A percentile compares a stretch with the other conserved stretches of the same genome.
phyloP scores from a whole-genome alignment of 2,113 vertebrate species.

The Puntigrus tetrazona region DNA sequence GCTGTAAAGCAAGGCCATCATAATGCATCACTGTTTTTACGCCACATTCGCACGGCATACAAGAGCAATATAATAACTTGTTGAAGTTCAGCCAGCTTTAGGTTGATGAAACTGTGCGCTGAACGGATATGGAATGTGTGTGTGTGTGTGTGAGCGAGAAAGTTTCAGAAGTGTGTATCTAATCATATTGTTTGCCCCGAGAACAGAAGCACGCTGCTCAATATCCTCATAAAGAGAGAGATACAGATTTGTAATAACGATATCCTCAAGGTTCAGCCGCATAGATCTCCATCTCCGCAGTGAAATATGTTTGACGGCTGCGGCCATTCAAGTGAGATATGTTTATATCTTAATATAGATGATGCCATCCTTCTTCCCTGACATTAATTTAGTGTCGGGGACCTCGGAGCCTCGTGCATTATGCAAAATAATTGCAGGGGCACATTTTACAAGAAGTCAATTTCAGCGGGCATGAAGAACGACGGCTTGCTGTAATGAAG shows the following conservation, averaged over 20 bases:
- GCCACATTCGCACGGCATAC: not conserved
- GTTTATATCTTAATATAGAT: conserved; percentile 50
- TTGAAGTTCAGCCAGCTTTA: conserved; percentile 22
- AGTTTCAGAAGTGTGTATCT: not conserved
- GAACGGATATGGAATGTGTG: not conserved
- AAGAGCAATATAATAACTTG: conserved; percentile 30
- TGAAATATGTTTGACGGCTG: conserved; percentile 34
- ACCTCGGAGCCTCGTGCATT: conserved; percentile 47
- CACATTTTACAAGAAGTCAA: conserved; percentile 71
- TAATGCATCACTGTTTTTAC: conserved; percentile 36
- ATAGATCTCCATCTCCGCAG: conserved; percentile 15
- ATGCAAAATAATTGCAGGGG: conserved; percentile 66
- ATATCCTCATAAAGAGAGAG: conserved; percentile 19
- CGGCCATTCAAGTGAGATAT: conserved; percentile 32
- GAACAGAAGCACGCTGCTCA: not conserved
- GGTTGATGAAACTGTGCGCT: not conserved
- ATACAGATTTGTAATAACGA: conserved; percentile 24
- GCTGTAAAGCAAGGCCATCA: conserved; percentile 27
- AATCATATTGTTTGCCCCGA: conserved; percentile 10
- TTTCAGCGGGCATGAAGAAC: conserved; percentile 68
- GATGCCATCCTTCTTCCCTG: conserved; percentile 46
- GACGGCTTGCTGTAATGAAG: conserved; percentile 62
- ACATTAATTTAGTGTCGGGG: conserved; percentile 52
- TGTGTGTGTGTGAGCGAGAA: not conserved
- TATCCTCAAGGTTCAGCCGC: conserved; percentile 15